Base-by-base conservation (phyloP, 2,888 invertebrate species). In the Andricus curvator region DNA sequence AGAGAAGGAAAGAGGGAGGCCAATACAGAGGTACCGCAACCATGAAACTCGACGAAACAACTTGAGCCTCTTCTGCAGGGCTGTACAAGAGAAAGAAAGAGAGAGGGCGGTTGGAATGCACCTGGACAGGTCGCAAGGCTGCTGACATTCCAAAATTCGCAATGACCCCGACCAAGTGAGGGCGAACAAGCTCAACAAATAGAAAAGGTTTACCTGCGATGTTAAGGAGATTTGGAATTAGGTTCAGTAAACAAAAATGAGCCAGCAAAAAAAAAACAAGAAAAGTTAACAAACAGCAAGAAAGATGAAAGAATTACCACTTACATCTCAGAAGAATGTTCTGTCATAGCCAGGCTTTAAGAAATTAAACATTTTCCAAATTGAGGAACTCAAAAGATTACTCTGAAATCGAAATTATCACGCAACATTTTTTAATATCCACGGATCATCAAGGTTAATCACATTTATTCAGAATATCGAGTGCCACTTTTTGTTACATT, bases 131-230 rank as follows among this genome's bases (percentile, higher is more conserved):
- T 89, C 89, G 88, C 88, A 88, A 90, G 88, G 86, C 88, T 87
- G 89, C 90, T 88, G 87, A 85, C 90, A 90, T 90, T 90, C 90
- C 89, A 82, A 90, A 90, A 90, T 90, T 90, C 88, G 87, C 90
- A 88, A 88, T 87, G 85, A 86, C 84, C 83, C 41, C 78, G 85
- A 78, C 70, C 13, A 74, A n/a, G 51, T 13, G 37, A 74, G 74
- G 74, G 74, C 74, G 22, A 62, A 56, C 22, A 64, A 67, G 44
- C 41, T 67, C 51, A 48, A 62, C 33, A 77, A 56, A 78, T 64
- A 65, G 56, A 66, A 78, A 44, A 78, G 56, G 25, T n/a, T 68
- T 25, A 41, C 66, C 60, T 60, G 51, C 44, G 66, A 56, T 56
- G 22, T 78, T 22, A 25, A 66, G 4, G 13, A 51, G 37, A 60